Evolutionary conservation across 2,797 vertebrate species (phyloP).

Genomic region (Cheirogaleus major): DNA sequence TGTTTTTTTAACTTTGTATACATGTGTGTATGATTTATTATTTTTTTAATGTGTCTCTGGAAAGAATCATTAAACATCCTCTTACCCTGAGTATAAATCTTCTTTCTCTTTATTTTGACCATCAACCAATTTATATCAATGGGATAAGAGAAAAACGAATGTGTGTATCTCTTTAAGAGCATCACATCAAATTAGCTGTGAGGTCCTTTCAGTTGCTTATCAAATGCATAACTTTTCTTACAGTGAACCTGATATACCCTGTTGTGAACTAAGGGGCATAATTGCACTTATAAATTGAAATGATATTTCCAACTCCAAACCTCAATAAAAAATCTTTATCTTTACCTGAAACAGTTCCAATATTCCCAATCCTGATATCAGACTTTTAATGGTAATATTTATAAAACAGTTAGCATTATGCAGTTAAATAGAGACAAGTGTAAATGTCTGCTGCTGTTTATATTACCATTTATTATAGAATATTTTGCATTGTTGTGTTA

Average conservation of each 20-base stretch:
- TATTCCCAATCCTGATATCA: background rate
- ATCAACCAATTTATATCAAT: background rate
- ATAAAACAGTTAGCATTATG: background rate
- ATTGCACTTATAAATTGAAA: background rate
- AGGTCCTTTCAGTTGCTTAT: background rate
- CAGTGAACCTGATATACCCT: background rate
- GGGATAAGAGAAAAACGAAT: background rate
- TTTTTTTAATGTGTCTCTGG: background rate
- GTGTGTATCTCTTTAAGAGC: background rate
- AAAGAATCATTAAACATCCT: background rate
- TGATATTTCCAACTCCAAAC: background rate
- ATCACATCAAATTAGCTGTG: background rate
- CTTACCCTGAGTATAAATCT: background rate
- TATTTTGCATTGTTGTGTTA: background rate
- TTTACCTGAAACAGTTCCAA: background rate
- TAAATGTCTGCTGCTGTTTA: background rate
- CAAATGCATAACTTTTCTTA: background rate
- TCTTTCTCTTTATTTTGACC: background rate
- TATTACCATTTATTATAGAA: background rate
- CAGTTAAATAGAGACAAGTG: background rate
- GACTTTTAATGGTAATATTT: background rate
- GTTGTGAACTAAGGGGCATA: background rate
- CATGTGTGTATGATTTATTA: background rate
- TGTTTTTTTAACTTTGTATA: background rate
- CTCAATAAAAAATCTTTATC: background rate